Percentiles rank a stretch among this genome's conserved stretches.
Conservation (phyloP, 2,888 invertebrate species). For the Drosophila kuntzei region DNA sequence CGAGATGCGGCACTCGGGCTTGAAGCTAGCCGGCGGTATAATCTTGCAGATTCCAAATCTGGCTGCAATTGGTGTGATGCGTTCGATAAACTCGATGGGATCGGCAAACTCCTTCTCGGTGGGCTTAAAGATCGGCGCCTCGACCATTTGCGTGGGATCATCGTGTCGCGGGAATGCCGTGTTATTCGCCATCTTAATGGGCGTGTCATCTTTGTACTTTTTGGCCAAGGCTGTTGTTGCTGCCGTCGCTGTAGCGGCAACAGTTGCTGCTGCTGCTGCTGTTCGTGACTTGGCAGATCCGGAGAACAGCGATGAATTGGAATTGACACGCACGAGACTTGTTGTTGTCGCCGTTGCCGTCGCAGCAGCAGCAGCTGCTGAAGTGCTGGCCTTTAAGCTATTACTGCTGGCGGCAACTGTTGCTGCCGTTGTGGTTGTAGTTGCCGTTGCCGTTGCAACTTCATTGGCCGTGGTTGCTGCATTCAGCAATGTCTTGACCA, state of each 20-base stretch:
- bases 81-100: conserved; percentile 93
- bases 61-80: conserved; percentile 91
- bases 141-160: conserved; percentile 87
- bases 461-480: conserved; percentile 61
- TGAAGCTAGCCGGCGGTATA: conserved; percentile 92
- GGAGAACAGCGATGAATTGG: conserved; percentile 84
- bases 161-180: conserved; percentile 86
- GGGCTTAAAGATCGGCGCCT: conserved; percentile 93
- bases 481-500: conserved; percentile 84
- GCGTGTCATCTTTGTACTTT: conserved; percentile 84
- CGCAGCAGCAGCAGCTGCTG: conserved; percentile 43
- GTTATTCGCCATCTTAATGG: conserved; percentile 85
- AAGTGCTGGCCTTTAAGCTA: conserved; percentile 63
- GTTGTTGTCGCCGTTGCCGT: conserved; percentile 35
- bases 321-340: conserved; percentile 83
- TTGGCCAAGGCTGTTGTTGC: conserved; percentile 77
- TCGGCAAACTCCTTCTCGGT: conserved; percentile 94
- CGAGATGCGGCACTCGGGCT: conserved; percentile 92
- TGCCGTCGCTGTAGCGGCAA: conserved; percentile 51
- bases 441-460: conserved; percentile 27
- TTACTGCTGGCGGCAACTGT: conserved; percentile 36
- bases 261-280: conserved; percentile 54
- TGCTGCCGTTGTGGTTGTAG: conserved; percentile 16
- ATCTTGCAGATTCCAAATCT: conserved; percentile 95
- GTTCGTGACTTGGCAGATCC: conserved; percentile 84